Evolutionary conservation across 2,113 vertebrate species (phyloP), one percentile per base, ranked within the genome.

Genomic region (Nycticebus coucang): DNA sequence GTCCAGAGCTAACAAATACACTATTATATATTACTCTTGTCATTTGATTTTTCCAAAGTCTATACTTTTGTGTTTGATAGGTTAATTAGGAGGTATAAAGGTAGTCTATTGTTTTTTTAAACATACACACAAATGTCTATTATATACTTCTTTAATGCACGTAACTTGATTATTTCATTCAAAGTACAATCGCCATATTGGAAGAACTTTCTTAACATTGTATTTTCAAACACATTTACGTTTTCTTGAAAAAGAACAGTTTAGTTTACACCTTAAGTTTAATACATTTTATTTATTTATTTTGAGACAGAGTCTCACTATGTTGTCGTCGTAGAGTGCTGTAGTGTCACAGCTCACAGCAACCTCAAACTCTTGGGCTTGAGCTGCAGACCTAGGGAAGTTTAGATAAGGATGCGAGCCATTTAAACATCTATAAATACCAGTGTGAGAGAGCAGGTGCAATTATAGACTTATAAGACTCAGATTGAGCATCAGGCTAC

Each of bases 261-360:
- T 72, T 24, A 86, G 68, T 96, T 94, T 90, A n/a, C 95, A 22
- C 81, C 22, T 79, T 83, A 28, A 14, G 8, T 89, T 86, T 91
- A 72, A 85, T 83, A 82, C 1, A 35, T 77, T 72, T 96, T 89
- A 50, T 50, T 9, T 50, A 50, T 50, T 50, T 50, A 50, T 50
- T 50, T 50, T 9, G 45, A 50, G 45, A 50, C 45, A 50, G 45
- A 50, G 45, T 50, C 45, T 50, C 45, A 50, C 45, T 50, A 50
- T 50, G 45, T 50, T 50, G 8, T 50, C 45, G 7, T 50, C 10
- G 7, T 50, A 50, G 45, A 50, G 45, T 9, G 45, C 45, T 50
- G 8, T 50, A 8, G 45, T 10, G 10, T 10, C 45, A 50, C 45
- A 50, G 45, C 45, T 50, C 45, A 50, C 8, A 50, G 45, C 45